Evolutionary conservation across 2,113 vertebrate species (phyloP), one percentile per base, ranked within the genome.

Genomic region (Charina bottae): DNA sequence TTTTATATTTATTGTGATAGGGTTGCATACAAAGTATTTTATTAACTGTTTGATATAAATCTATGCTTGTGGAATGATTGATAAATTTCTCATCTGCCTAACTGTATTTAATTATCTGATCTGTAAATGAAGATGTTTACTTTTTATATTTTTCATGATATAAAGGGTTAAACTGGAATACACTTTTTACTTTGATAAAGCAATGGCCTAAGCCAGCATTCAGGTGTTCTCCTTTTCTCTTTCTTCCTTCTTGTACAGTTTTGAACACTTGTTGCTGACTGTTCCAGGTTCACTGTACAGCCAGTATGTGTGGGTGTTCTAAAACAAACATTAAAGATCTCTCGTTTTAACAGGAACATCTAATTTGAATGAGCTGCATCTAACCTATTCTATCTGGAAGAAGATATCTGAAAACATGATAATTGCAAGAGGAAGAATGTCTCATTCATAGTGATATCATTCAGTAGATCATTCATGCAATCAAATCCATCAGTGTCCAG

Each of bases 221-320:
- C 33, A 78, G 26, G 26, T 59, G 90, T 46, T 64, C 88, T 12
- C 7, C 89, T 26, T 59, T 53, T 33, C 59, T 84, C 93, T 62
- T 28, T 2, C 87, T 92, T 93, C 53, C 17, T 68, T 92, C 59
- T 59, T 68, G 42, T 55, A 33, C 33, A 85, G 21, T 26, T 54
- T 42, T 91, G 49, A 7, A 90, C 78, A 91, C 54, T 90, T 89
- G 33, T 64, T 54, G 28, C 83, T 86, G 33, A 1, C 13, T 59
- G 46, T 72, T 92, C 90, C 87, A 62, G 49, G 68, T 92, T 91
- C 91, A 64, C 55, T 93, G 0, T 53, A 23, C 83, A 93, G 12
- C 59, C 59, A 91, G 54, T 42, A 59, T 15, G 15, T 83, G 33
- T 87, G 11, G 83, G 37, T 87, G 58, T 60, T 94, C 94, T 91